Evolutionary conservation across 1,140 invertebrate species (phyloP).

Genomic region (honey bee (Apis mellifera)): DNA sequence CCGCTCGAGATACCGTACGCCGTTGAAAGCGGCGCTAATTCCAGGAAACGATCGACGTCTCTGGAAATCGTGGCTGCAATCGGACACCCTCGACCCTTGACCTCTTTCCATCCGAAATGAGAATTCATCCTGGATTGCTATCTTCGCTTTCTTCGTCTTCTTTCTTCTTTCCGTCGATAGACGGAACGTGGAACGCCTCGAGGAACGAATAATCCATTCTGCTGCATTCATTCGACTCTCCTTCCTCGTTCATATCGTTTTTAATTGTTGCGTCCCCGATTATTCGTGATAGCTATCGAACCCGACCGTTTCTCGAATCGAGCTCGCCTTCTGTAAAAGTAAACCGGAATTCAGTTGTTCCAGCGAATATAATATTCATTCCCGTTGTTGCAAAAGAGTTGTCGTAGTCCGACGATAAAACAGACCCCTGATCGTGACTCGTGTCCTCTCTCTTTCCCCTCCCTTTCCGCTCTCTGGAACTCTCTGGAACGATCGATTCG

Average conservation of each 20-base stretch:
- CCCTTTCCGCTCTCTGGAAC: too few species aligned
- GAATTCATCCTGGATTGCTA: slow-evolving; percentile 18
- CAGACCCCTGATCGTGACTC: too few species aligned
- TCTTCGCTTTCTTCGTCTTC: neutral
- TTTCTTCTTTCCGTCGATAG: too few species aligned
- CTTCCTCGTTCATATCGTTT: neutral
- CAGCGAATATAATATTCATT: neutral
- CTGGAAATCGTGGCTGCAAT: slow-evolving; percentile 43
- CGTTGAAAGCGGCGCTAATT: slow-evolving; percentile 17
- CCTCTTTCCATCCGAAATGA: slow-evolving; percentile 37
- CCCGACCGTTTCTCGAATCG: slow-evolving; percentile 4
- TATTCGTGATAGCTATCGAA: slow-evolving; percentile 28
- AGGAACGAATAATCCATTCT: slow-evolving; percentile 36
- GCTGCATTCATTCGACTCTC: neutral
- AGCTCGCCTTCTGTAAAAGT: neutral
- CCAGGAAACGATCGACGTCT: slow-evolving; percentile 30
- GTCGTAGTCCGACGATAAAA: neutral
- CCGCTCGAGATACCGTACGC: too few species aligned
- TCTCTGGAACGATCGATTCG: neutral
- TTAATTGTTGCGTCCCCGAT: slow-evolving; percentile 36
- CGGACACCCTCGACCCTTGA: slow-evolving; percentile 52
- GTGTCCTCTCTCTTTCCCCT: too few species aligned
- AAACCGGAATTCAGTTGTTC: slow-evolving; percentile 7
- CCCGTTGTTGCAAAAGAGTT: neutral
- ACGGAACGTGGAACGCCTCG: neutral